Base-by-base conservation (phyloP, 1,140 invertebrate species). In the Campodea augens region DNA sequence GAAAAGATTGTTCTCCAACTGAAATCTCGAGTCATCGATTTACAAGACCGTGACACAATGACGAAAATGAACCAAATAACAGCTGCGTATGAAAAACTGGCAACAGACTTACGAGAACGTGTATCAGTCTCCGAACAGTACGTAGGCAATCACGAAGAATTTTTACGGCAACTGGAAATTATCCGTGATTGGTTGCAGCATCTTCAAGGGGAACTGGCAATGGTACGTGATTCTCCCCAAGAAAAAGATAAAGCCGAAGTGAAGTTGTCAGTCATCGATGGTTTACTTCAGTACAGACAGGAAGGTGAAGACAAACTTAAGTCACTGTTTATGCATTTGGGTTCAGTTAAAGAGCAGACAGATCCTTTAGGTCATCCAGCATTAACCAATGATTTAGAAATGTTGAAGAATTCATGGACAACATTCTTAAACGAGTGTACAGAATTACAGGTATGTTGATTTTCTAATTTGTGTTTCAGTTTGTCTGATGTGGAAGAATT, bases 101-200 rank as follows among this genome's bases (percentile, higher is more conserved):
- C 73, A 0, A 67, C 73, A 49, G 68, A 78, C 54, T 70, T 84
- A 2, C 65, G 75, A 51, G 73, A 75, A 38, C 69, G 75, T 53
- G 75, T 88, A 38, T 59, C 60, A 20, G 59, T 70, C 2, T 71
- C 71, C 37, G 79, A 84, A 56, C 74, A 75, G 49, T 72, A 82
- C 52, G 80, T 89, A 0, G 55, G 63, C 1, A 80, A 86, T 55
- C 86, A 90, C 58, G 85, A 90, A 63, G 72, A 73, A 47, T 89
- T 82, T 56, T 69, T 80, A 12, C 75, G 81, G 58, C 74, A 77
- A 20, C 70, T 87, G 51, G 85, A 79, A 48, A 73, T 70, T 51
- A 71, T 76, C 53, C 68, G 76, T 49, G 75, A 88, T 62, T 75
- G 79, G 70, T 63, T 86, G 44, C 74, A 72, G 51, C 69, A 73